Evolutionary conservation across 1,140 invertebrate genomes (phyloP).

Genomic region (Neodiprion fabricii): DNA sequence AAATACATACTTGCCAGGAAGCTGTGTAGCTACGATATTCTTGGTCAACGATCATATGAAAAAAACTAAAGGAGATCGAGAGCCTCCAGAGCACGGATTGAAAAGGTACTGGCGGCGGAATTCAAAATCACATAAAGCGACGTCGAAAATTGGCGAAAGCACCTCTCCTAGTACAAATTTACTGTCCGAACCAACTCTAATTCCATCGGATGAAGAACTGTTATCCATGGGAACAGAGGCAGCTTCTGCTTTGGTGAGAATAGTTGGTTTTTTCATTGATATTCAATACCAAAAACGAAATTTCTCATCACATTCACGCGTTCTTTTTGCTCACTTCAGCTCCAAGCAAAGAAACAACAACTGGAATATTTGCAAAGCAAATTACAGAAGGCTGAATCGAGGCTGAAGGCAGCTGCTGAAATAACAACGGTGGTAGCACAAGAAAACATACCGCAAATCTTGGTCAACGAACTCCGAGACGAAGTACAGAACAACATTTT

Average conservation of each 20-base stretch:
- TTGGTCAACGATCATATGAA: conserved; percentile 27
- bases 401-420: not conserved
- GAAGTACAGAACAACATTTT: not conserved
- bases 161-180: not conserved
- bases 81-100: conserved; percentile 29
- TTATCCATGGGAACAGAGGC: not conserved
- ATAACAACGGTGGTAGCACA: not conserved
- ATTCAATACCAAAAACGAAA: not conserved
- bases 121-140: not conserved
- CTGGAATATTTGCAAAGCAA: conserved; percentile 1
- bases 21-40: conserved; percentile 24
- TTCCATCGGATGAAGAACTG: conserved; percentile 6
- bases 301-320: not conserved
- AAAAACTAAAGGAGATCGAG: conserved; percentile 22
- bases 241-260: not conserved
- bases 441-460: not conserved
- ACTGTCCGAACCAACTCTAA: not conserved
- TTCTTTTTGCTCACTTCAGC: not conserved
- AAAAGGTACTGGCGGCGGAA: conserved; percentile 26
- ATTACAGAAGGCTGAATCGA: not conserved
- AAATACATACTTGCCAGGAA: conserved; percentile 13
- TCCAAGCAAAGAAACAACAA: not conserved
- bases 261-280: not conserved
- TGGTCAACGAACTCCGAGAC: not conserved
- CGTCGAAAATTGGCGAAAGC: not conserved